These are phyloP conservation scores for Aphaenogaster floridana DNA, from an alignment of 1,140 invertebrate genomes.

Conservation along the genomic window DNA sequence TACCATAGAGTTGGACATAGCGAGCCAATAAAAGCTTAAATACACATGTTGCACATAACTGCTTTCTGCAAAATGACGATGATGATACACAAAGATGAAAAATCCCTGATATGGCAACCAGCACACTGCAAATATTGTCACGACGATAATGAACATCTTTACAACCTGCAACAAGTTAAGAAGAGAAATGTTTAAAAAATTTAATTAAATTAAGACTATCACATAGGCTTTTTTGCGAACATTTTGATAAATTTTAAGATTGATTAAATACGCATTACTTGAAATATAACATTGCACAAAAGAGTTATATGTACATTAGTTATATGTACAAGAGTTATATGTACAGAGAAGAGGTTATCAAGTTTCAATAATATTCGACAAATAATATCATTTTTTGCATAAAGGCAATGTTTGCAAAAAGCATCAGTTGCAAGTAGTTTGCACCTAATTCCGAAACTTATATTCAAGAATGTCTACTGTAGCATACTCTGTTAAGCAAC, in stretches of 20 bases:
- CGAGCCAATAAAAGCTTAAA: conserved; percentile 95
- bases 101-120: conserved; percentile 96
- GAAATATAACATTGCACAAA: background rate
- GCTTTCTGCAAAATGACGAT: conserved; percentile 90
- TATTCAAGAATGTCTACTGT: conserved; percentile 1
- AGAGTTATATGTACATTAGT: background rate
- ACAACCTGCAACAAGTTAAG: conserved; percentile 89
- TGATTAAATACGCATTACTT: background rate
- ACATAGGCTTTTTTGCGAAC: background rate
- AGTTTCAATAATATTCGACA: background rate
- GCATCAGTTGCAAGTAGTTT: background rate
- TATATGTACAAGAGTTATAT: background rate
- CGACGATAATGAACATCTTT: conserved; percentile 94
- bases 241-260: background rate
- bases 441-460: conserved; percentile 10
- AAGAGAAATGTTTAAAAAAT: background rate
- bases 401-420: background rate
- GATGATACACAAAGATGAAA: conserved; percentile 94
- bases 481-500: background rate
- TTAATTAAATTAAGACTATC: too few species aligned
- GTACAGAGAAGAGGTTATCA: background rate
- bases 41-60: conserved; percentile 94
- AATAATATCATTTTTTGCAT: background rate
- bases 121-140: conserved; percentile 94
- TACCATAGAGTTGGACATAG: conserved; percentile 97